Conservation (phyloP, 2,888 invertebrate genomes). For the Smittia sp. region DNA sequence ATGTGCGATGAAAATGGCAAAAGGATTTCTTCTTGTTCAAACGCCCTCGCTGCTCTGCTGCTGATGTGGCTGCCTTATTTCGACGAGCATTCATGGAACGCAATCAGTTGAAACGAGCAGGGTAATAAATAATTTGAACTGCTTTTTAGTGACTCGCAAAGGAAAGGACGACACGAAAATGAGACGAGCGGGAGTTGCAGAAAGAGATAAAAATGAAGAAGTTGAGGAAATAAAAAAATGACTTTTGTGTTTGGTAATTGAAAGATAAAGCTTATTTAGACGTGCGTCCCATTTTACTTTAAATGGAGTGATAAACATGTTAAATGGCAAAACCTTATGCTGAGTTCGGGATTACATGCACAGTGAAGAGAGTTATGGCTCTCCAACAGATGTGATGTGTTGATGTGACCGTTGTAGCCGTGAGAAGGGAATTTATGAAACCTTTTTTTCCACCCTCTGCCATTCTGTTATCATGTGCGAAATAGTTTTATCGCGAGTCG, state of each 20-base stretch:
- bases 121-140: slow-evolving; percentile 26
- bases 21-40: slow-evolving; percentile 4
- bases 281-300: slow-evolving; percentile 31
- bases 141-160: slow-evolving; percentile 1
- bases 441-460: neutral
- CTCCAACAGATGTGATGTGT: slow-evolving; percentile 24
- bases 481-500: slow-evolving; percentile 17
- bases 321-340: slow-evolving; percentile 23
- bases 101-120: slow-evolving; percentile 12
- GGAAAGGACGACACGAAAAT: neutral
- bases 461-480: neutral
- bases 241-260: slow-evolving; percentile 33
- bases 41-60: neutral
- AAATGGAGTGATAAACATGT: slow-evolving; percentile 33
- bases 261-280: slow-evolving; percentile 33
- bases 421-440: neutral
- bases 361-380: neutral
- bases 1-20: slow-evolving; percentile 11
- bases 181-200: neutral
- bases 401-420: slow-evolving; percentile 16
- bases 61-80: neutral
- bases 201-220: slow-evolving; percentile 21
- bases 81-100: neutral
- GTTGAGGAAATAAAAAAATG: slow-evolving; percentile 1
- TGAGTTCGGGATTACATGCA: neutral